These are phyloP conservation scores for Zophobas atratus DNA, from an alignment of 1,140 invertebrate genomes.

Conservation along the genomic window DNA sequence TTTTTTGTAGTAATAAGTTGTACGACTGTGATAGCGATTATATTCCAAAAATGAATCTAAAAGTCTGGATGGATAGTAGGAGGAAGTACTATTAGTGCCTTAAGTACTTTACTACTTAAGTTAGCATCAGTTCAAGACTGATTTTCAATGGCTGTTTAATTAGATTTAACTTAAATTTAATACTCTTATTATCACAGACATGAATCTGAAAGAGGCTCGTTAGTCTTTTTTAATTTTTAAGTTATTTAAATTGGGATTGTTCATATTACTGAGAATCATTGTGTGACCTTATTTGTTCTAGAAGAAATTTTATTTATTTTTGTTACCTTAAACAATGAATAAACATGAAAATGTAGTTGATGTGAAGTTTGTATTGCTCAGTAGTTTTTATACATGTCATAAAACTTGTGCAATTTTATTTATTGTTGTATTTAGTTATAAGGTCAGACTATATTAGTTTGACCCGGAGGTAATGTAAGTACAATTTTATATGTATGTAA, in stretches of 20 bases:
- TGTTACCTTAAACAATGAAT: too few species aligned
- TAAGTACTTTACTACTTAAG: constrained; percentile 35
- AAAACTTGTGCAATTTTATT: constrained; percentile 24
- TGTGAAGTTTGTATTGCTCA: constrained; percentile 4
- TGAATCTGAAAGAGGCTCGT: background rate
- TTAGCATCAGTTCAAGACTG: constrained; percentile 46
- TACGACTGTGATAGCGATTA: constrained; percentile 4
- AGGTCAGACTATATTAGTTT: constrained; percentile 50
- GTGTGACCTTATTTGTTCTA: background rate
- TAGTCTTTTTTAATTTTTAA: background rate
- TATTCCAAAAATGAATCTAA: constrained; percentile 27
- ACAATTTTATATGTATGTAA: constrained; percentile 15
- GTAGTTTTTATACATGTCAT: background rate
- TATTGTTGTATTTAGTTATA: constrained; percentile 6
- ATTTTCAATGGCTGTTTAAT: constrained; percentile 45
- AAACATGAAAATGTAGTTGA: background rate
- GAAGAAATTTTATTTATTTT: too few species aligned
- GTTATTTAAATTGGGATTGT: background rate
- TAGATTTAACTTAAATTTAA: constrained; percentile 41
- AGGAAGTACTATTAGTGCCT: constrained; percentile 37
- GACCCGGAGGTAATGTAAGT: background rate
- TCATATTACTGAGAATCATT: background rate
- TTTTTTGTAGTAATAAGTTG: constrained; percentile 26
- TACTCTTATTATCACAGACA: constrained; percentile 3
- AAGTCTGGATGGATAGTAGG: constrained; percentile 19